Evolutionary conservation across 2,888 invertebrate genomes (phyloP).

Genomic region (Folsomia candida): DNA sequence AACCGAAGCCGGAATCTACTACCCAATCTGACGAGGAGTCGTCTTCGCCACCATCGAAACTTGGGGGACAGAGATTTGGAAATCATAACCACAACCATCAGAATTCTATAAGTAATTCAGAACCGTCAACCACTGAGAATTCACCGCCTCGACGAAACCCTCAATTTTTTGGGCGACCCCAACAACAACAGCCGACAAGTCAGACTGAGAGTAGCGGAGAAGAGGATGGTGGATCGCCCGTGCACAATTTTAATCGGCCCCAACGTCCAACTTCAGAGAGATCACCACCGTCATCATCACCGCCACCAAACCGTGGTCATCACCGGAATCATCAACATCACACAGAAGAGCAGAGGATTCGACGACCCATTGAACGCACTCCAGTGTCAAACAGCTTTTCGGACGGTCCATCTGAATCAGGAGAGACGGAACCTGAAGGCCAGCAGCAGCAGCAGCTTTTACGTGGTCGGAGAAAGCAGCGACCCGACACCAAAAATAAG

Average conservation of each 20-base stretch:
- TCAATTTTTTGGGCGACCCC: conserved; percentile 11
- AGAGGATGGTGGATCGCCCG: background rate
- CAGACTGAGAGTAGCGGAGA: background rate
- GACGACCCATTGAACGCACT: too few relatives aligned
- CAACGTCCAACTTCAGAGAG: background rate
- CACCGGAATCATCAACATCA: conserved; percentile 9
- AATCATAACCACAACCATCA: too few relatives aligned
- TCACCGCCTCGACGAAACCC: background rate
- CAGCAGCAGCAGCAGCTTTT: background rate
- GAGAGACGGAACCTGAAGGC: background rate
- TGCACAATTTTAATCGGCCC: background rate
- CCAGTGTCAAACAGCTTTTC: background rate
- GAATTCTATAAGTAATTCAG: too few relatives aligned
- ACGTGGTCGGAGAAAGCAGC: conserved; percentile 4
- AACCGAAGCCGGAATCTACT: background rate
- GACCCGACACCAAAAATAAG: background rate
- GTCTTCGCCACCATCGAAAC: background rate
- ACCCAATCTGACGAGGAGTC: background rate
- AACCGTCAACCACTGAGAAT: background rate
- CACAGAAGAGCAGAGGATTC: background rate
- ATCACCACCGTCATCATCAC: background rate
- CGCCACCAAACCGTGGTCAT: background rate
- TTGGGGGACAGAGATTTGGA: background rate
- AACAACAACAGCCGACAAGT: conserved; percentile 2
- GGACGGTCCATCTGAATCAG: background rate